These are phyloP conservation scores for Phyllotis vaccarum DNA, from an alignment of 2,797 vertebrate genomes.

Conservation along the genomic window DNA sequence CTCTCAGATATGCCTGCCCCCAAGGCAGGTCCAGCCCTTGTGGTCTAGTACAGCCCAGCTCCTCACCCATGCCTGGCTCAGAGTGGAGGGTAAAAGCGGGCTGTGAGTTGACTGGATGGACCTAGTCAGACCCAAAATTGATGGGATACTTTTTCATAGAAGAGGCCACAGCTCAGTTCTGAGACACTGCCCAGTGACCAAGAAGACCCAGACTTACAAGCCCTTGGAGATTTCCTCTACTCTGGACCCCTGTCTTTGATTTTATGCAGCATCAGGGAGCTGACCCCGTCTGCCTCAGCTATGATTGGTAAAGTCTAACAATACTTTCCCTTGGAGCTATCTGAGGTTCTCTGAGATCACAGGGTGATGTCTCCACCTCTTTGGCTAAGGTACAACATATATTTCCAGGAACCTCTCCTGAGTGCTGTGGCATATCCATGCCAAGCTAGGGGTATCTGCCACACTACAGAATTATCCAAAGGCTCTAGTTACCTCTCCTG, in stretches of 20 bases:
- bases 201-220: no score
- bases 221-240: no score
- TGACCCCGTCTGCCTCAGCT: background rate
- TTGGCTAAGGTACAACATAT: rapidly evolving
- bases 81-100: background rate
- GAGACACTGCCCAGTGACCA: background rate
- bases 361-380: rapidly evolving
- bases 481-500: background rate
- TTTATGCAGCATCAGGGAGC: background rate
- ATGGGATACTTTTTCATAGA: rapidly evolving
- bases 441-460: background rate
- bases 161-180: background rate
- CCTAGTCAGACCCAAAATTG: background rate
- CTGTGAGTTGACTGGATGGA: rapidly evolving
- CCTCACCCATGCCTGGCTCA: no score
- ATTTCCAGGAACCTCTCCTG: background rate
- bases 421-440: background rate
- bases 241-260: rapidly evolving
- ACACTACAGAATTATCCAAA: rapidly evolving
- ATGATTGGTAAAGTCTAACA: rapidly evolving
- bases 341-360: rapidly evolving
- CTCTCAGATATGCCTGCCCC: background rate
- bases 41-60: background rate
- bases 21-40: background rate
- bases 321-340: rapidly evolving